Evolutionary conservation across 2,113 vertebrate genomes (phyloP).

Genomic region (Acanthisitta chloris): DNA sequence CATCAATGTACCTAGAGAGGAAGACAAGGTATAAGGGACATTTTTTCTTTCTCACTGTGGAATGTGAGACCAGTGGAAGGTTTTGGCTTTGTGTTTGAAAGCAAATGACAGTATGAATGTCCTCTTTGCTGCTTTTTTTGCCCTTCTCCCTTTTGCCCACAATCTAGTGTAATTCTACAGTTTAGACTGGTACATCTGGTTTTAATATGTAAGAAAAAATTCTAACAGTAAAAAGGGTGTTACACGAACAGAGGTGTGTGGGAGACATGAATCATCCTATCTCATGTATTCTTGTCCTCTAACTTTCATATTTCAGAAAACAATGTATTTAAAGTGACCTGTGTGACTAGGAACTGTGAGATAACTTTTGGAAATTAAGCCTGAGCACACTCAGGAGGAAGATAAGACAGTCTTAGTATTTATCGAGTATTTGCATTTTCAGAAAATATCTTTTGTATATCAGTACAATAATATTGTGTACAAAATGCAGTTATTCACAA

Average conservation of each 20-base stretch:
- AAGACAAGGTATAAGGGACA: constrained; percentile 41
- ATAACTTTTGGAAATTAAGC: not conserved
- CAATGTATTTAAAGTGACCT: not conserved
- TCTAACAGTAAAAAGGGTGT: not conserved
- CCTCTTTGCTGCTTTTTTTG: constrained; percentile 23
- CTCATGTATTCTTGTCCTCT: constrained; percentile 7
- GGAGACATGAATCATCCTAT: constrained; percentile 6
- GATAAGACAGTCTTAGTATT: not conserved
- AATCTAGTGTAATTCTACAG: not conserved
- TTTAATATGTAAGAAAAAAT: constrained; percentile 32
- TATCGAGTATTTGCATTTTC: not conserved
- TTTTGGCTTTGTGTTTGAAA: constrained; percentile 54
- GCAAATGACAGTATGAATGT: not conserved
- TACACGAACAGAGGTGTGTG: not conserved
- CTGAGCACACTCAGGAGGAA: not conserved
- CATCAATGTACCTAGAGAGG: constrained; percentile 44
- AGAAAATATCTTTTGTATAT: not conserved
- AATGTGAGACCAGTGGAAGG: constrained; percentile 54
- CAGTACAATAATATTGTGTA: not conserved
- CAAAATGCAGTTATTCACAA: not conserved
- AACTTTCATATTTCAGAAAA: constrained; percentile 33
- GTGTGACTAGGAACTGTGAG: not conserved
- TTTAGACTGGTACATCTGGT: constrained; percentile 15
- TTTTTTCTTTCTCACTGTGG: constrained; percentile 21
- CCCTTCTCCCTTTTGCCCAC: not conserved